Conservation (phyloP, 2,113 vertebrate species). For the Galemys pyrenaicus region DNA sequence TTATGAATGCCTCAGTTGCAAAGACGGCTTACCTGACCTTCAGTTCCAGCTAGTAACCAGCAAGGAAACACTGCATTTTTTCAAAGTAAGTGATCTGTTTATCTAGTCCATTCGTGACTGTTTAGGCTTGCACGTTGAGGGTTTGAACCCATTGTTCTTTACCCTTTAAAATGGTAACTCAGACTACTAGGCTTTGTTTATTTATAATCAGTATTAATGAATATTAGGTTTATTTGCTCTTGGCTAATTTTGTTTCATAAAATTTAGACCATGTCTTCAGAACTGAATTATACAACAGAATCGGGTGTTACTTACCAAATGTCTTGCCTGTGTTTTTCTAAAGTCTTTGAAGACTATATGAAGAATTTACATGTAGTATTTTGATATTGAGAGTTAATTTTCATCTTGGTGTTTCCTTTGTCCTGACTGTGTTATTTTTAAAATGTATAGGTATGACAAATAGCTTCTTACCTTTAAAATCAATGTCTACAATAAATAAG, state of each 20-base stretch:
- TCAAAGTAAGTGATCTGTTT: conserved; percentile 88
- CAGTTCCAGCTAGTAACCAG: conserved; percentile 91
- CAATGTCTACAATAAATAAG: conserved; percentile 5
- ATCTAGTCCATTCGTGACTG: neutral
- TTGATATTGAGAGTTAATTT: conserved; percentile 45
- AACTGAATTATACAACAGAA: neutral
- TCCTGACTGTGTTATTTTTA: neutral
- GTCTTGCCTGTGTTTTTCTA: neutral
- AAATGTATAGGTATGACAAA: neutral
- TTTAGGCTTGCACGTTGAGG: neutral
- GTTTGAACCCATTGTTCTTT: neutral
- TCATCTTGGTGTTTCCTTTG: conserved; percentile 37
- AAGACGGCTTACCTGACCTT: conserved; percentile 82
- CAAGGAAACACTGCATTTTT: conserved; percentile 88
- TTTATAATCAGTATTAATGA: conserved; percentile 10
- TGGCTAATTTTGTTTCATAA: conserved; percentile 44
- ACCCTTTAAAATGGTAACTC: conserved; percentile 30
- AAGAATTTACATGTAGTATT: conserved; percentile 36
- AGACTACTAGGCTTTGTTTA: neutral
- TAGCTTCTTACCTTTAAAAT: neutral
- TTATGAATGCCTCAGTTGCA: conserved; percentile 89
- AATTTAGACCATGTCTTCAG: neutral
- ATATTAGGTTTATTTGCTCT: conserved; percentile 45
- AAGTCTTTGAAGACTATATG: conserved; percentile 11
- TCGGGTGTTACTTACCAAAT: neutral